Conservation (phyloP, 1,140 invertebrate species). For the Maconellicoccus hirsutus region DNA sequence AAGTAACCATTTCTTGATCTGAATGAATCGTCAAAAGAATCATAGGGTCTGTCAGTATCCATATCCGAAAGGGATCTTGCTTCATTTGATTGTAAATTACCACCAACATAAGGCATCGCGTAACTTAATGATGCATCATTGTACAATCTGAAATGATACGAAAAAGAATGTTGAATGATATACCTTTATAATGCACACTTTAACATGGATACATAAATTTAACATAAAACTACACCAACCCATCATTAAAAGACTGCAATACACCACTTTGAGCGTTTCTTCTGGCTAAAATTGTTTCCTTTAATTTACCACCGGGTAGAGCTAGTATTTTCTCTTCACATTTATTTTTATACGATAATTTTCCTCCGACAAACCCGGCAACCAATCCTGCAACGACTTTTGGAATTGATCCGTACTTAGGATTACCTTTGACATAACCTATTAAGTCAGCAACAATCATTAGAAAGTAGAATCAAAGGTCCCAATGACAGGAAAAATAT, state of each 20-base stretch:
- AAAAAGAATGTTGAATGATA: too few relatives aligned
- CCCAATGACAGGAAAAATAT: too few relatives aligned
- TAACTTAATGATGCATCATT: constrained; percentile 18
- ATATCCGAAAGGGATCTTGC: neutral
- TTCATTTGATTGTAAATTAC: neutral
- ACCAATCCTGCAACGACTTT: constrained; percentile 50
- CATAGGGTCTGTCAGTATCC: neutral
- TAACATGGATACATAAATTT: too few relatives aligned
- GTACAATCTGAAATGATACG: constrained; percentile 19
- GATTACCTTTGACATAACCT: constrained; percentile 43
- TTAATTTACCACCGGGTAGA: constrained; percentile 44
- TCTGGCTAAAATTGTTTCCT: constrained; percentile 39
- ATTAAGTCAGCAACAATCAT: constrained; percentile 24
- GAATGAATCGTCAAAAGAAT: constrained; percentile 25
- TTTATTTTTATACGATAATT: constrained; percentile 57
- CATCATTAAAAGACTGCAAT: constrained; percentile 15
- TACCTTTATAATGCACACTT: too few relatives aligned
- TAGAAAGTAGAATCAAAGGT: neutral
- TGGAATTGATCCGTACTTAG: constrained; percentile 49
- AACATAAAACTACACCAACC: neutral
- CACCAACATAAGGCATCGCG: constrained; percentile 1
- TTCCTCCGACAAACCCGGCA: constrained; percentile 60
- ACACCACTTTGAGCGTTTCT: constrained; percentile 29
- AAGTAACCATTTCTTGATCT: constrained; percentile 10
- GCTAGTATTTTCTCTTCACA: constrained; percentile 64